Evolutionary conservation across 2,888 invertebrate genomes (phyloP).

Genomic region (Lamproptera curius): DNA sequence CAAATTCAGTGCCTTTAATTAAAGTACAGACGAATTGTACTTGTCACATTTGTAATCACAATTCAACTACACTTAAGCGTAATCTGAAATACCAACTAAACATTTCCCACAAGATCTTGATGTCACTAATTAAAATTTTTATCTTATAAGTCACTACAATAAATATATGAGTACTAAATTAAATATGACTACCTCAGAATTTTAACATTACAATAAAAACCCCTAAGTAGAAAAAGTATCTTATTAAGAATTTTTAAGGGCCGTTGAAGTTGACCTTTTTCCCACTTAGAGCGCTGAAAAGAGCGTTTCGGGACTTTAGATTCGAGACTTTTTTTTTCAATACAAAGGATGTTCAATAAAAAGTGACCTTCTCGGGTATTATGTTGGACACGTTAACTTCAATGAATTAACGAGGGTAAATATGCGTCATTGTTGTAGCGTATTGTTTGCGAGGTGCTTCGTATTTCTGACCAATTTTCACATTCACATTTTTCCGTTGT

Average conservation of each 20-base stretch:
- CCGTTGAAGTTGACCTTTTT: constrained; percentile 18
- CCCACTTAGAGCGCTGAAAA: constrained; percentile 15
- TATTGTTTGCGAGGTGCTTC: background rate
- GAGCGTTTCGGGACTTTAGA: constrained; percentile 13
- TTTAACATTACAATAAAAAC: background rate
- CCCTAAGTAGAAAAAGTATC: constrained; percentile 8
- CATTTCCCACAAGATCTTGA: background rate
- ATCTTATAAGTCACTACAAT: background rate
- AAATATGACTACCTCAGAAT: background rate
- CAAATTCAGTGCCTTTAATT: too few species aligned
- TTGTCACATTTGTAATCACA: too few species aligned
- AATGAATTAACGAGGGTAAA: constrained; percentile 4
- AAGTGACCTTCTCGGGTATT: constrained; percentile 15
- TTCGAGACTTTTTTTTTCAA: constrained; percentile 8
- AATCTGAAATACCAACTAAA: background rate
- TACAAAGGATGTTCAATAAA: constrained; percentile 14
- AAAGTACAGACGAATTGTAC: too few species aligned
- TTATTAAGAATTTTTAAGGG: constrained; percentile 17
- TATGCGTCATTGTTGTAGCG: background rate
- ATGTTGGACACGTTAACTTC: constrained; percentile 6
- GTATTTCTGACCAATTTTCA: too few species aligned
- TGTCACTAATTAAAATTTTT: background rate
- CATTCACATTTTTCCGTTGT: too few species aligned
- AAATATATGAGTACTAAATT: background rate
- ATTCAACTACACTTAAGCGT: too few species aligned